These are phyloP conservation scores for Ceratosolen fusciceps DNA, from an alignment of 1,140 invertebrate species.

Conservation along the genomic window DNA sequence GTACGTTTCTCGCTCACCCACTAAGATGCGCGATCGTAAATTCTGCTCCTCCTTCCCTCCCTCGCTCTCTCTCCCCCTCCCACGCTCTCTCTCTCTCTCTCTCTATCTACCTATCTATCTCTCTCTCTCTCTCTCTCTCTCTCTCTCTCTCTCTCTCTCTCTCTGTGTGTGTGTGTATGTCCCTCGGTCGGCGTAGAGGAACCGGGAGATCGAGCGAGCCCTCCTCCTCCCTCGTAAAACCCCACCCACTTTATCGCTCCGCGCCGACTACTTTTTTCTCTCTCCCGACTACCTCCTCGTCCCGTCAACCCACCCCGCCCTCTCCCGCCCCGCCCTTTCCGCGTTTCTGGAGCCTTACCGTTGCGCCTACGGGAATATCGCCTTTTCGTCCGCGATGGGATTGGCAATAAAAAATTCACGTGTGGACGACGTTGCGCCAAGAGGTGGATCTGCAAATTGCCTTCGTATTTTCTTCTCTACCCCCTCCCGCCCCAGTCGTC, in stretches of 20 bases:
- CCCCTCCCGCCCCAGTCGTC: background rate
- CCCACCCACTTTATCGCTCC: background rate
- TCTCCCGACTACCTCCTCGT: background rate
- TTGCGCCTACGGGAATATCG: background rate
- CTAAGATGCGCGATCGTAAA: background rate
- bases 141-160: no score
- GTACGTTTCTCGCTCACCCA: no score
- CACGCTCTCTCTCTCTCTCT: no score
- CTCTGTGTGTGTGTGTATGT: no score
- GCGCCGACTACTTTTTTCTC: background rate
- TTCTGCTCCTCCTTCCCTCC: no score
- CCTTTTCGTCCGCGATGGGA: background rate
- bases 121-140: no score
- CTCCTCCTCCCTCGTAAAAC: no score
- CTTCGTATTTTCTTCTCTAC: background rate
- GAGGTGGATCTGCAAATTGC: background rate
- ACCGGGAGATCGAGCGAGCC: background rate
- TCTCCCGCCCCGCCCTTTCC: background rate
- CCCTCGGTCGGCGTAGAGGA: no score
- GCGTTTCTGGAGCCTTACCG: background rate
- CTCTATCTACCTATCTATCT: no score
- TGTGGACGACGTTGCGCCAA: background rate
- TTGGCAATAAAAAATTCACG: background rate
- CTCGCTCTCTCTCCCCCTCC: no score
- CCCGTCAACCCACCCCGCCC: no score